These are phyloP conservation scores for Rostratula benghalensis DNA, from an alignment of 2,113 vertebrate species.

Conservation along the genomic window DNA sequence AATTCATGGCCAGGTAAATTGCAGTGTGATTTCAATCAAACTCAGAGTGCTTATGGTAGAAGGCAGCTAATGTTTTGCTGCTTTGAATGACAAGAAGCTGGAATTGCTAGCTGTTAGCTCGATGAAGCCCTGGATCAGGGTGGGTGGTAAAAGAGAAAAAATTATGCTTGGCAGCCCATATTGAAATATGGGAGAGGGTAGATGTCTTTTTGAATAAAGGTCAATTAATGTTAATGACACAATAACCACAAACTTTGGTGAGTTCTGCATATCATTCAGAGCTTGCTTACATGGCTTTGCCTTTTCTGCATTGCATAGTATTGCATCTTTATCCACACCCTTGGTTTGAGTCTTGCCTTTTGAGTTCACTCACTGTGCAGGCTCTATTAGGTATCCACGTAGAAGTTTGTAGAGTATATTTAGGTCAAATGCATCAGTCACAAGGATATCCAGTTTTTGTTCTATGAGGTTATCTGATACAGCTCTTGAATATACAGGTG, in stretches of 20 bases:
- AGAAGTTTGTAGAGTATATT: not conserved
- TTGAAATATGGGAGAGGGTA: not conserved
- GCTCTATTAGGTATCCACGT: not conserved
- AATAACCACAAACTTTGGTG: not conserved
- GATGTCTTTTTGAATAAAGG: not conserved
- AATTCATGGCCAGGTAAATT: not conserved
- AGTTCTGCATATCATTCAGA: not conserved
- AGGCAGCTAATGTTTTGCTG: not conserved
- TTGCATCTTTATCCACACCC: not conserved
- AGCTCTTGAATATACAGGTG: not conserved
- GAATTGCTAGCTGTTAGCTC: not conserved
- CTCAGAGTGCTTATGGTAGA: not conserved
- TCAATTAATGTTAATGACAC: not conserved
- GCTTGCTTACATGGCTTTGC: not conserved
- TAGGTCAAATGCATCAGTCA: not conserved
- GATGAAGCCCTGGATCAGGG: not conserved
- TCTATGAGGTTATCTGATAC: not conserved
- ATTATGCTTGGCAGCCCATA: rapidly evolving
- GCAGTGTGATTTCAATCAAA: not conserved
- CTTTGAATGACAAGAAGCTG: not conserved
- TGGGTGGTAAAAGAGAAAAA: not conserved
- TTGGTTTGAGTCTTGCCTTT: not conserved
- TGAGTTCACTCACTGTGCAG: rapidly evolving
- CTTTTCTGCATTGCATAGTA: not conserved
- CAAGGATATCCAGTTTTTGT: not conserved